Base-by-base conservation (phyloP, 1,140 invertebrate genomes). In the Plectus sambesii region DNA sequence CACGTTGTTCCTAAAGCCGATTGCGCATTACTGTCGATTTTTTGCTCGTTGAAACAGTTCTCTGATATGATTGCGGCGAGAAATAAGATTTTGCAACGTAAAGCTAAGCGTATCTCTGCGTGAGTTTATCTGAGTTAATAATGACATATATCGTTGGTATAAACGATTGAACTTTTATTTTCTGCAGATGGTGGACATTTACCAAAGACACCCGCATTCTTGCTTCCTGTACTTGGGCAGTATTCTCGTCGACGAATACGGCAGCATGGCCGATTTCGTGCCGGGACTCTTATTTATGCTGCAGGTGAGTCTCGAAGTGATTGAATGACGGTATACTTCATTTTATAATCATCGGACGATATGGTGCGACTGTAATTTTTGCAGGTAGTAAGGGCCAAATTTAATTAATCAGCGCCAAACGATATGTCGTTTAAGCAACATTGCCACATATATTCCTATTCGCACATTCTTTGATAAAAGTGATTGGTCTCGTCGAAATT, bases 211-310 rank as follows among this genome's bases (percentile, higher is more conserved):
- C 69, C 79, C 83, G 55, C 89, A 96, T 72, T 90, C 87, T 42
- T 94, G 89, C 72, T 86, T 92, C 67, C 77, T 97, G 2, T 97
- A 97, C 68, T 75, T 97, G 41, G 85, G 84, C 5, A 88, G 85
- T 55, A 88, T 98, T 62, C 72, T 98, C 36, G 89, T 94, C 8
- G 89, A 97, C 73, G 89, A 93, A 72, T 92, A 89, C 69, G 85
- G 81, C 2, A 69, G 70, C 1, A 79, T 82, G 59, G 66, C 74
- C 0, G 75, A 76, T 4, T 86, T 84, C 66, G 77, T 82, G 5
- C 65, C 74, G 19, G 82, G 82, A 8, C 73, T 94, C 2, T 67
- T 92, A 26, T 77, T 80, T 55, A 89, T 96, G 85, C 71, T 94
- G 56, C 68, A 75, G 56, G 74, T 76, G 61, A 49, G 47, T 30